Evolutionary conservation across 1,140 invertebrate species (phyloP), one percentile per base, ranked within the genome.

Genomic region (Aporrectodea caliginosa): DNA sequence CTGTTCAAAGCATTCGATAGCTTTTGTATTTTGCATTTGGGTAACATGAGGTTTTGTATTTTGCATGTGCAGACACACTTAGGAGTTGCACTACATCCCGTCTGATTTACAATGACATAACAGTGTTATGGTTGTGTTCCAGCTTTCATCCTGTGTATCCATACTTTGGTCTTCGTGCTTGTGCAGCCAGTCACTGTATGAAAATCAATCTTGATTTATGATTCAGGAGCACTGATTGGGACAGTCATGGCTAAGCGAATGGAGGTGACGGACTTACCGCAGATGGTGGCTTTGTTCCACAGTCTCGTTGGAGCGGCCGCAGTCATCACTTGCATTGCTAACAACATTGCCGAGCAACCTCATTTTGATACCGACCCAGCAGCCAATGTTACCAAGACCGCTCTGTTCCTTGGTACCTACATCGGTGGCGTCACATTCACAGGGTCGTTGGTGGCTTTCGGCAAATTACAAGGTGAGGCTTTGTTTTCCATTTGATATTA

Each of bases 351-450:
- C 82, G 94, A 96, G 84, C 93, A 92, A 86, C 92, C 93, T 1
- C 91, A 92, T 73, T 94, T 96, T 89, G 93, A 92, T n/a, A 91
- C 92, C 0, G 93, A 95, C 88, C 93, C 94, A 22, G 92, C 94
- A 1, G 87, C 93, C 0, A 92, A 92, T 84, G 93, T 95, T n/a
- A 91, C 94, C 69, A 95, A 95, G 88, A 94, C 94, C 0, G 92
- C 94, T 16, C 90, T 96, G 1, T 96, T 95, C 89, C 89, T 96
- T 2, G 95, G 94, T 2, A 95, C 94, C 0, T 95, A 93, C 88
- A 97, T 97, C 85, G 95, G 94, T 82, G 94, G 94, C 72, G 92
- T 96, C 43, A 96, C 94, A 12, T 95, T 95, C 89, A 95, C 93
- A 83, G 94, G 94, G 1, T 95, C 93, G 0, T 88, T 96, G 68